phyloP scores from a whole-genome alignment of 2,113 vertebrate species.

The Lanius ludovicianus region DNA sequence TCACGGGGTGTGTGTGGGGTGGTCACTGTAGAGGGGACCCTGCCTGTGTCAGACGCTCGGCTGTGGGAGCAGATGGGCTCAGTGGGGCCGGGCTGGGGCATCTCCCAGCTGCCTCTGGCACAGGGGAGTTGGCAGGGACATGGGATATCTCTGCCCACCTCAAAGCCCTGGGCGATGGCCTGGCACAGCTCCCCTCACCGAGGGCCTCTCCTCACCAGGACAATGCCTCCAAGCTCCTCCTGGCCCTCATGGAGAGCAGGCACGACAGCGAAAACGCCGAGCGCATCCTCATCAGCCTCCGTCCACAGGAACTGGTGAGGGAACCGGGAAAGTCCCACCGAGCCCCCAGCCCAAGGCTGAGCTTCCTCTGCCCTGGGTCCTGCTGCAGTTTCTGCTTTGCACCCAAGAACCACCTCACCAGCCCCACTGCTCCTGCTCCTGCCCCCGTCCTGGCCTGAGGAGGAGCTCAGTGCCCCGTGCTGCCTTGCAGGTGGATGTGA shows the following conservation, averaged over 20 bases:
- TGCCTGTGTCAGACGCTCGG: fast-evolving
- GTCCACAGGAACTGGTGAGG: constrained; percentile 92
- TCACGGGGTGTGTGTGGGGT: fast-evolving
- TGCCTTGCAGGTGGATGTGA: constrained; percentile 86
- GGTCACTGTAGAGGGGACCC: background rate
- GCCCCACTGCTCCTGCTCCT: background rate
- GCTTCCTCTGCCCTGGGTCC: background rate
- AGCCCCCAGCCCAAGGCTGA: background rate
- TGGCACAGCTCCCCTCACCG: background rate
- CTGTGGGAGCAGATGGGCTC: fast-evolving
- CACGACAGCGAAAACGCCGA: constrained; percentile 96
- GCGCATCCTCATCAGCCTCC: constrained; percentile 93
- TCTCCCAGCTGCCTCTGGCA: background rate
- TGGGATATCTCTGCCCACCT: background rate
- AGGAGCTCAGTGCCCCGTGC: background rate
- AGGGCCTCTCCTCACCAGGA: constrained; percentile 75
- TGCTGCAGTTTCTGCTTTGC: background rate
- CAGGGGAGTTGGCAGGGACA: fast-evolving
- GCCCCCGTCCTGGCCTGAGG: background rate
- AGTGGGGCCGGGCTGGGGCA: background rate
- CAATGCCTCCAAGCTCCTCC: constrained; percentile 94
- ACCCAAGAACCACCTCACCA: background rate
- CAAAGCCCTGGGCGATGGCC: background rate
- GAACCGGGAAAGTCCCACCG: background rate
- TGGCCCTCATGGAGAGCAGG: constrained; percentile 96